Evolutionary conservation across 64 coral and sea anemone species (phyloP).

Genomic region (Montipora foliosa): DNA sequence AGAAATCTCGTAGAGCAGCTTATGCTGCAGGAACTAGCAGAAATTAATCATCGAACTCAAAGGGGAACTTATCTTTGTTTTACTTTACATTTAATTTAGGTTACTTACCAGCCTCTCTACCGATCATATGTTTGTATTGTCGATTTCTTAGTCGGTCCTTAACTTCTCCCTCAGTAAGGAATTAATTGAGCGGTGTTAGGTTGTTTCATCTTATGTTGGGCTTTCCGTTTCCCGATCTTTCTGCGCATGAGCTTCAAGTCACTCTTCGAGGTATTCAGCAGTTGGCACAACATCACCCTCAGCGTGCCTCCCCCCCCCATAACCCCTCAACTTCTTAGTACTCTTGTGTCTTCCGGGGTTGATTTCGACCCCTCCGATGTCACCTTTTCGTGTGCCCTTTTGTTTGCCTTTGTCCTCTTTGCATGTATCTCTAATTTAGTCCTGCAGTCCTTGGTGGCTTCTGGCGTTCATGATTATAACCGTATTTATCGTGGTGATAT

Average conservation of each 20-base stretch:
- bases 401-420: no score
- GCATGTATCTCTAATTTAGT: no score
- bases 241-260: not conserved
- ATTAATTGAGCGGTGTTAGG: slow-evolving; percentile 8
- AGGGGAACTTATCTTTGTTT: not conserved
- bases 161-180: not conserved
- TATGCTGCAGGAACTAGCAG: not conserved
- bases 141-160: slow-evolving; percentile 18
- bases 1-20: not conserved
- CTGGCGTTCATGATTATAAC: no score
- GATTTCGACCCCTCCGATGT: no score
- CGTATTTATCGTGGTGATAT: not conserved
- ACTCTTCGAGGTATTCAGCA: not conserved
- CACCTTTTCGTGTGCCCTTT: no score
- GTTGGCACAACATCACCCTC: no score
- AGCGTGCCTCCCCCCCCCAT: no score
- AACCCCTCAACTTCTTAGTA: no score
- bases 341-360: no score
- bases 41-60: slow-evolving; percentile 3
- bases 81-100: slow-evolving; percentile 17
- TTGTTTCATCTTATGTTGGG: slow-evolving; percentile 2
- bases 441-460: no score
- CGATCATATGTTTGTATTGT: slow-evolving; percentile 10
- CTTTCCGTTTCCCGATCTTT: slow-evolving; percentile 12
- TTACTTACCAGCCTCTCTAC: slow-evolving; percentile 2